Evolutionary conservation across 2,113 vertebrate genomes (phyloP).

Genomic region (Carassius carassius): DNA sequence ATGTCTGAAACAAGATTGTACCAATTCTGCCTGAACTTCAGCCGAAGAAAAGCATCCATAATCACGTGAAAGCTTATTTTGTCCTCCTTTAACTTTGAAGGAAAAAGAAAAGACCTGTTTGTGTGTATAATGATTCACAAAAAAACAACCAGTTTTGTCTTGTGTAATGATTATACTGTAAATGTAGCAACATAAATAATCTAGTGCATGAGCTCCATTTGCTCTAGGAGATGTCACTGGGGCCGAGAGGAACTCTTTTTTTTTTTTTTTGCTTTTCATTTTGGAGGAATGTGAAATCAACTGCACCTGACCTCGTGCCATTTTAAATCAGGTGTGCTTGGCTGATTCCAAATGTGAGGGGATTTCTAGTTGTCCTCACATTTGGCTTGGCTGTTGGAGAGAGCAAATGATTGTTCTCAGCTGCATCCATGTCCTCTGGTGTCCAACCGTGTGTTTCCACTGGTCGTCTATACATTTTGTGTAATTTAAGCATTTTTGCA

Average conservation of each 20-base stretch:
- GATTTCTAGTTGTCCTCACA: conserved; percentile 11
- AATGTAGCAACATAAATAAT: background rate
- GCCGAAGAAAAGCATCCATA: background rate
- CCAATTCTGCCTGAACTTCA: background rate
- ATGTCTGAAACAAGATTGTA: conserved; percentile 18
- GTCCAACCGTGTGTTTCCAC: background rate
- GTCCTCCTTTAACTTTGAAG: conserved; percentile 10
- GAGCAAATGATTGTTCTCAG: background rate
- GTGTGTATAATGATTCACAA: background rate
- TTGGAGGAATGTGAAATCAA: conserved; percentile 10
- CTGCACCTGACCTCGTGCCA: conserved; percentile 1
- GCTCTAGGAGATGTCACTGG: background rate
- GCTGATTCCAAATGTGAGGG: background rate
- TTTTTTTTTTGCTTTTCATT: background rate
- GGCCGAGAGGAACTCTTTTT: background rate
- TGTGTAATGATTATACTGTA: background rate
- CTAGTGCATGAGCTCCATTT: background rate
- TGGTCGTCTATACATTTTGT: background rate
- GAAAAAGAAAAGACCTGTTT: background rate
- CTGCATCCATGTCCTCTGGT: background rate
- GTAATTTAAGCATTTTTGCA: background rate
- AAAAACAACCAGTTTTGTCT: too few relatives aligned
- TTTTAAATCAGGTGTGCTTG: conserved; percentile 12
- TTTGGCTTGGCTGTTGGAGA: background rate
- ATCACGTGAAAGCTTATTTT: conserved; percentile 17